Conservation (phyloP, 53 echinoderm and acorn worm species). For the Glandiceps talaboti region DNA sequence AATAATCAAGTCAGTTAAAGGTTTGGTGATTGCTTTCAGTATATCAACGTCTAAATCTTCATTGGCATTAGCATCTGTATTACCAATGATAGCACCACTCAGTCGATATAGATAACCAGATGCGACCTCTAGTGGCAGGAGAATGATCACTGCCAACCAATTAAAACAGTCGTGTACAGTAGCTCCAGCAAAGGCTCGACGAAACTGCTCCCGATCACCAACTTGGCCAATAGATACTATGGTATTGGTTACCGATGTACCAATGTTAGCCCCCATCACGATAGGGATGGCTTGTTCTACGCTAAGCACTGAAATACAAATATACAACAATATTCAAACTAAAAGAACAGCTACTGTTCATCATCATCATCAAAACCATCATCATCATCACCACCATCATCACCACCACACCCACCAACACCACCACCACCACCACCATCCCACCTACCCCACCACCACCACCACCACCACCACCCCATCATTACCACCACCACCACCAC, state of each 20-base stretch:
- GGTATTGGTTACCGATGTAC: conserved; percentile 8
- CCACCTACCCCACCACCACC: no score
- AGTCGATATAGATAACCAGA: conserved; percentile 2
- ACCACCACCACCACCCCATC: no score
- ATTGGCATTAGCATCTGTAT: not conserved
- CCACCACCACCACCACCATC: no score
- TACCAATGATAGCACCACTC: not conserved
- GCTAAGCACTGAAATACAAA: conserved; percentile 3
- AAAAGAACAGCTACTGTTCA: no score
- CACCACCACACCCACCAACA: no score
- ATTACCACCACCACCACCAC: no score
- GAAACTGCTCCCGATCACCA: conserved; percentile 2
- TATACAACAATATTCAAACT: no score
- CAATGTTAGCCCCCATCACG: conserved; percentile 12
- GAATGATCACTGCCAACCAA: conserved; percentile 2
- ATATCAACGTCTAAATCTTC: conserved; percentile 4
- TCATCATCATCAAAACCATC: no score
- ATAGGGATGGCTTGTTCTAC: conserved; percentile 4
- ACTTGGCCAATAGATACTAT: conserved; percentile 6
- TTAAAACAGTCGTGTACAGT: conserved; percentile 11
- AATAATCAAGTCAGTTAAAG: conserved; percentile 4
- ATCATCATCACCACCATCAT: no score
- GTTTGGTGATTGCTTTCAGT: conserved; percentile 9
- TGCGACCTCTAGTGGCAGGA: conserved; percentile 1
- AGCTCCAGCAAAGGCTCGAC: conserved; percentile 8